Conservation (phyloP, 2,888 invertebrate species). For the Cataglyphis livida region DNA sequence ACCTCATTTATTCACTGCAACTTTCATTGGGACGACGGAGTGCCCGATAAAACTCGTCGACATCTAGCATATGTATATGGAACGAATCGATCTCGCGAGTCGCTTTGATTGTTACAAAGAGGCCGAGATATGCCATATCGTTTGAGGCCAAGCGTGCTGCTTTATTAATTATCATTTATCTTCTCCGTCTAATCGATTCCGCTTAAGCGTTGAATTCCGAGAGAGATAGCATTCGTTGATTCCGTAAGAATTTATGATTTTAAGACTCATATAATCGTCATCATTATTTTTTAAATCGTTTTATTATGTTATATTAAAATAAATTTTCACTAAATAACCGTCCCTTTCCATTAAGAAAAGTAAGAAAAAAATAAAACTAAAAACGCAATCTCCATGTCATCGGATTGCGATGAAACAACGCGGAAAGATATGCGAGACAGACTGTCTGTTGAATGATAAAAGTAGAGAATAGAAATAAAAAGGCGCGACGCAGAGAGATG, state of each 20-base stretch:
- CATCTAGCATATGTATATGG: slow-evolving; percentile 46
- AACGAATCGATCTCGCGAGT: slow-evolving; percentile 61
- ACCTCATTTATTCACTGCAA: slow-evolving; percentile 57
- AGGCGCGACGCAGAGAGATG: slow-evolving; percentile 47
- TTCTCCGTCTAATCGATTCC: slow-evolving; percentile 50
- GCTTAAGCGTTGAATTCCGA: background rate
- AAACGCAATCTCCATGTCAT: background rate
- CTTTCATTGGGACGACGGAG: slow-evolving; percentile 31
- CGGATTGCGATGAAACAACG: background rate
- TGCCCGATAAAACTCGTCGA: slow-evolving; percentile 44
- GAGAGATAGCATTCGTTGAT: background rate
- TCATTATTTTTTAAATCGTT: background rate
- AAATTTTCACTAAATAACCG: background rate
- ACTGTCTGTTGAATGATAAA: slow-evolving; percentile 25
- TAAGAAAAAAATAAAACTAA: background rate
- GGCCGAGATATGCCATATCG: slow-evolving; percentile 29
- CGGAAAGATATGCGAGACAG: background rate
- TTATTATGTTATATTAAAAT: background rate
- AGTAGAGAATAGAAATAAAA: slow-evolving; percentile 32
- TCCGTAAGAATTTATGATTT: background rate
- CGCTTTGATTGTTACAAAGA: slow-evolving; percentile 37
- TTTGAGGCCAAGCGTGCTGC: slow-evolving; percentile 22
- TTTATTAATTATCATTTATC: slow-evolving; percentile 56
- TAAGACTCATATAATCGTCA: background rate
- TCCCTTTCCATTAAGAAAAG: background rate